Evolutionary conservation across 2,888 invertebrate genomes (phyloP).

Genomic region (Allolobophora icterica): DNA sequence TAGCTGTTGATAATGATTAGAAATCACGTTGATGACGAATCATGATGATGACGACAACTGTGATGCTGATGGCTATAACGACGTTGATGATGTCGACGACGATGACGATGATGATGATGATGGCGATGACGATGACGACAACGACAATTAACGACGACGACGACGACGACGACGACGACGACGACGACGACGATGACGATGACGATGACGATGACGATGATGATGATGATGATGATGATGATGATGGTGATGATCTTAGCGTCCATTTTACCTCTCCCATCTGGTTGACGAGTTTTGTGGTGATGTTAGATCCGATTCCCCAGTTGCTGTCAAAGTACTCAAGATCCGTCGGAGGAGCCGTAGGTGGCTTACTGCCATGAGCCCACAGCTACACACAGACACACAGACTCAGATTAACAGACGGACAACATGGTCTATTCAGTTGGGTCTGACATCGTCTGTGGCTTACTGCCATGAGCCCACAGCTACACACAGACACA

Average conservation of each 20-base stretch:
- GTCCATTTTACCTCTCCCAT: constrained; percentile 63
- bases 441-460: too few species aligned
- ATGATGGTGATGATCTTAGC: neutral
- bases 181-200: constrained; percentile 18
- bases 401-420: too few species aligned
- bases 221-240: neutral
- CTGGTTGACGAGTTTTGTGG: constrained; percentile 66
- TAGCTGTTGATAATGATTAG: neutral
- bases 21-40: neutral
- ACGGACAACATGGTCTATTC: too few species aligned
- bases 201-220: constrained; percentile 12
- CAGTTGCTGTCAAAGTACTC: constrained; percentile 49
- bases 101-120: constrained; percentile 34
- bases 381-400: too few species aligned
- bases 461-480: too few species aligned
- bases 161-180: neutral
- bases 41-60: neutral
- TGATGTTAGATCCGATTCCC: constrained; percentile 67
- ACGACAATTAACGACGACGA: neutral
- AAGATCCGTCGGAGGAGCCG: constrained; percentile 36
- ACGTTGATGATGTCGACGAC: neutral
- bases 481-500: too few species aligned
- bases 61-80: too few species aligned
- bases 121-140: neutral
- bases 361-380: too few species aligned